These are phyloP conservation scores for Lottia scabra DNA, from an alignment of 2,888 invertebrate genomes.

Conservation along the genomic window DNA sequence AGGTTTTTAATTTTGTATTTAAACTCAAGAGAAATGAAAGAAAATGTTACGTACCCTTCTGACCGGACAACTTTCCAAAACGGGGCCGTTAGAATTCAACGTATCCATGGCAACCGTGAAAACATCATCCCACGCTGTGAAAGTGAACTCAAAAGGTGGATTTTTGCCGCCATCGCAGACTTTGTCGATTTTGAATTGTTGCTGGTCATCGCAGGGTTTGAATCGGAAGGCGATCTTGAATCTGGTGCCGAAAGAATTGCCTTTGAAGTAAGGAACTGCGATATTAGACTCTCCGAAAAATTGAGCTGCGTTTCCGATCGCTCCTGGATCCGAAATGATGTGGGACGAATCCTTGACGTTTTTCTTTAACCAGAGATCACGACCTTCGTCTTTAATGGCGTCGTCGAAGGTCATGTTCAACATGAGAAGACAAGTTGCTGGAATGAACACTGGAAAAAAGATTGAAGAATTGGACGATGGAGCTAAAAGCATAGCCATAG, in stretches of 20 bases:
- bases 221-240: slow-evolving; percentile 34
- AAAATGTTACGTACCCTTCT: background rate
- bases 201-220: slow-evolving; percentile 27
- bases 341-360: slow-evolving; percentile 3
- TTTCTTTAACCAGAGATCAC: slow-evolving; percentile 33
- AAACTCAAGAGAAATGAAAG: too few relatives aligned
- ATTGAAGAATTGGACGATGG: background rate
- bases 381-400: slow-evolving; percentile 29
- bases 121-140: slow-evolving; percentile 22
- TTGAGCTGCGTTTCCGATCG: slow-evolving; percentile 5
- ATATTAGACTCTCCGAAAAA: slow-evolving; percentile 11
- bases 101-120: slow-evolving; percentile 22
- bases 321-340: slow-evolving; percentile 8
- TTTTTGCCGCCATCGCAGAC: background rate
- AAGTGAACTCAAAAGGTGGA: slow-evolving; percentile 10
- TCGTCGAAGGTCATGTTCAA: slow-evolving; percentile 33
- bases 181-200: slow-evolving; percentile 9
- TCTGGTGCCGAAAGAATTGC: slow-evolving; percentile 28
- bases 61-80: slow-evolving; percentile 12
- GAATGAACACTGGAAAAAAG: slow-evolving; percentile 16
- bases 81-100: slow-evolving; percentile 11
- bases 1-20: too few relatives aligned
- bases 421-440: slow-evolving; percentile 33
- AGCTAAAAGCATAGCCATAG: too few relatives aligned
- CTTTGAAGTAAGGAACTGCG: slow-evolving; percentile 18